Base-by-base conservation (phyloP, 2,113 vertebrate genomes). In the Nematolebias whitei region DNA sequence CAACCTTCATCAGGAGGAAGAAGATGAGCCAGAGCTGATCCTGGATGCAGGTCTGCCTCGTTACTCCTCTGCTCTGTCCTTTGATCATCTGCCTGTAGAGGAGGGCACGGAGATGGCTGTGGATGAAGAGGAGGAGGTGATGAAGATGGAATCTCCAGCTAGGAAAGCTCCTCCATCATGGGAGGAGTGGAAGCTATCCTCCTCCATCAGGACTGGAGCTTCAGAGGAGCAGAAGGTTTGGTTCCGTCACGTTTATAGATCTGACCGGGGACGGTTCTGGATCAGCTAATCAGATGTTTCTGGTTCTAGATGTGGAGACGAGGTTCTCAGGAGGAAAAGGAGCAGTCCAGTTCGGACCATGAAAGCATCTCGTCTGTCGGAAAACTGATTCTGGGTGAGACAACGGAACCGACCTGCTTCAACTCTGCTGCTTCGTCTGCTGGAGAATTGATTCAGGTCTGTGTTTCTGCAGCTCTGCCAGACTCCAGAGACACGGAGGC, bases 21-120 rank as follows among this genome's bases (percentile, higher is more conserved):
- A 55, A 12, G 79, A 96, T 45, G 95, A 96, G 19, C 91, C 91
- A 0, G 88, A 84, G 84, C 78, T 95, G 73, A 87, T 88, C 75
- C 85, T 96, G 76, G 91, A 94, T 0, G 92, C 86, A 35, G 92
- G 85, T 23, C 85, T 90, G 3, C 86, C 93, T 40, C 91, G 86
- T 47, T 92, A 91, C 19, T 8, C 87, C 26, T 49, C 78, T 41
- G 59, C 73, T 6, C 23, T 74, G 68, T 85, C 75, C 53, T 68
- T 63, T 20, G 56, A 74, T 54, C 71, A 61, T 20, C 57, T 49
- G 52, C 32, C 63, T 1, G 20, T 3, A 4, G 83, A 91, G 9
- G 80, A 84, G 22, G 52, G 72, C 45, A 62, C 24, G 29, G 88
- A 89, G 70, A 87, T 89, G 84, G 63, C 79, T 1, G 84, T 88